A percentile compares a stretch with the other conserved stretches of the same genome.
These are phyloP conservation scores for Tyrannus savana DNA, from an alignment of 2,113 vertebrate genomes.

Conservation along the genomic window DNA sequence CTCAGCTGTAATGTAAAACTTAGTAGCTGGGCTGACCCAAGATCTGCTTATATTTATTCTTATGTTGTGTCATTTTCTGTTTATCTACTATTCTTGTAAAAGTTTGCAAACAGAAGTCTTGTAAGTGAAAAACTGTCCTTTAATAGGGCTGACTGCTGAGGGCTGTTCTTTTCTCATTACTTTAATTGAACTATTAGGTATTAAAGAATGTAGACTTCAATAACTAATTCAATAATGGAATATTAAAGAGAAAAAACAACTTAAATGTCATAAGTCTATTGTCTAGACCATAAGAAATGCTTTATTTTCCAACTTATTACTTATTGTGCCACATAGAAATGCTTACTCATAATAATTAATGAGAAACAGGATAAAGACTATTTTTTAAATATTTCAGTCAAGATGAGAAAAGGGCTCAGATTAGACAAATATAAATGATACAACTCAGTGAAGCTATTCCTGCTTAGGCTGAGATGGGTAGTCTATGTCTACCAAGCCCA, in stretches of 20 bases:
- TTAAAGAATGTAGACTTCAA: neutral
- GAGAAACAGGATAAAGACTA: neutral
- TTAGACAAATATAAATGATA: neutral
- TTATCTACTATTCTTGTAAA: neutral
- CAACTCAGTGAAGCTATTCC: neutral
- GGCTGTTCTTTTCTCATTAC: neutral
- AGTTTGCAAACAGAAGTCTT: neutral
- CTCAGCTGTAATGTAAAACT: neutral
- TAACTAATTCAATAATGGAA: neutral
- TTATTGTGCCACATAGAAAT: neutral
- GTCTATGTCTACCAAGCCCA: accelerated
- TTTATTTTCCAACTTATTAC: neutral
- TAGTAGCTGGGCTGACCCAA: neutral
- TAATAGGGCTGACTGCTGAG: neutral
- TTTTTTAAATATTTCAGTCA: neutral
- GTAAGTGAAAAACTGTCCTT: neutral
- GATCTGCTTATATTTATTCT: neutral
- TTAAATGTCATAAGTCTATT: neutral
- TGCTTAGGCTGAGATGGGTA: neutral
- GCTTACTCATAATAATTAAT: neutral
- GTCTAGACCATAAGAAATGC: neutral
- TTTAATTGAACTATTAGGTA: neutral
- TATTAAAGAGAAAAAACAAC: neutral
- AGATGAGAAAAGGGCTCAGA: neutral
- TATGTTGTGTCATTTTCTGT: neutral